Evolutionary conservation across 2,888 invertebrate species (phyloP).

Genomic region (Lasius fuliginosus): DNA sequence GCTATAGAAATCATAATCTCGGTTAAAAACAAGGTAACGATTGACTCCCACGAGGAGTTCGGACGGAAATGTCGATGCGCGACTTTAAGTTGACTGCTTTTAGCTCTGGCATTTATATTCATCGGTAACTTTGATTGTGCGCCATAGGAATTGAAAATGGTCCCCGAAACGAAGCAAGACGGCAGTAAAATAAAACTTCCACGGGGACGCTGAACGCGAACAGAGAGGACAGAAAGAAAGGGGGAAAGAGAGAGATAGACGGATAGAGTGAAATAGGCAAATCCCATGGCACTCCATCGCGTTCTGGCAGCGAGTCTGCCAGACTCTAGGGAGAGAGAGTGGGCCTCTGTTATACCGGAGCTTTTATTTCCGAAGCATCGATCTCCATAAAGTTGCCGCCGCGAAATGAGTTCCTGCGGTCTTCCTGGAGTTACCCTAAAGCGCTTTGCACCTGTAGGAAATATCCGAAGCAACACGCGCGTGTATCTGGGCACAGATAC

Average conservation of each 20-base stretch:
- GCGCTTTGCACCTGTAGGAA: slow-evolving; percentile 46
- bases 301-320: slow-evolving; percentile 53
- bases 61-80: slow-evolving; percentile 35
- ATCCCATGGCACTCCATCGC: slow-evolving; percentile 64
- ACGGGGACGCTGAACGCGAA: slow-evolving; percentile 58
- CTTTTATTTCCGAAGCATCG: slow-evolving; percentile 78
- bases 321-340: slow-evolving; percentile 50
- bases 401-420: slow-evolving; percentile 70
- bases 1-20: neutral
- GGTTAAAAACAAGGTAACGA: slow-evolving; percentile 25
- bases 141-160: slow-evolving; percentile 55
- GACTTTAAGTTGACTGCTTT: slow-evolving; percentile 67
- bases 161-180: slow-evolving; percentile 53
- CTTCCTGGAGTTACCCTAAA: slow-evolving; percentile 61
- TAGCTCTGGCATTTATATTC: slow-evolving; percentile 74
- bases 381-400: slow-evolving; percentile 77
- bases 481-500: slow-evolving; percentile 9
- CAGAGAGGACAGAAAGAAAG: neutral
- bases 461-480: slow-evolving; percentile 7
- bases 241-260: slow-evolving; percentile 1
- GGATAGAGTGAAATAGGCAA: slow-evolving; percentile 71
- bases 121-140: slow-evolving; percentile 75
- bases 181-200: slow-evolving; percentile 56
- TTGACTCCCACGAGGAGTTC: slow-evolving; percentile 39
- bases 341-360: slow-evolving; percentile 61